Evolutionary conservation across 2,888 invertebrate genomes (phyloP), one percentile per base, ranked within the genome.

Genomic region (Notodonta dromedarius): DNA sequence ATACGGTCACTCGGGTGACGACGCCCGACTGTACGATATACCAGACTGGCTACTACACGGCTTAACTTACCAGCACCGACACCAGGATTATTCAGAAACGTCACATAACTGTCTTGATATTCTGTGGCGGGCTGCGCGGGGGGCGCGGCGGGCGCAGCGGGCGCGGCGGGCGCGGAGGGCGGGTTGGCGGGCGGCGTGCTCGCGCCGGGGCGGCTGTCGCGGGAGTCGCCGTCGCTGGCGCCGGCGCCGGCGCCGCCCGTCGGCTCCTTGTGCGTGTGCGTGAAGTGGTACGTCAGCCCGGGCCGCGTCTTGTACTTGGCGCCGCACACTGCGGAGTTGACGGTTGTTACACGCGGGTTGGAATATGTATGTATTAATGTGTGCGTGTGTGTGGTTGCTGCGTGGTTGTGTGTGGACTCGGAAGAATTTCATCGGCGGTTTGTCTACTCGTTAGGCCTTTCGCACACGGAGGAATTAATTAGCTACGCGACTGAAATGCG

Each of bases 291-390:
- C 80, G 97, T 98, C 86, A 99, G 95, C 76, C 98, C 98, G 76
- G 98, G 98, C 77, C 98, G 96, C 73, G 98, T 98, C 95, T 99
- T 98, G 96, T 99, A 98, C 86, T 98, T 96, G 83, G 98, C 98
- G 89, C 98, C 97, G 95, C 98, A 99, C 88, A 97, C 98, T 98
- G 96, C 90, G 58, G 55, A 63, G 53, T 44, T 24, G 11, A 24
- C 11, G 16, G 24, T 12, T 56, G 16, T 56, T 56, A 56, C 24
- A 56, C 16, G 16, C 16, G 16, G 4, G 7, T 16, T 3, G n/a
- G n/a, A n/a, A n/a, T n/a, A 46, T n/a, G 46, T 46, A n/a, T 46
- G 46, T 46, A n/a, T 46, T 9, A 0, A 11, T 46, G 13, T 46
- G 46, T 46, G 46, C n/a, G 46, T n/a, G 46, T 5, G 46, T 46